A percentile compares a stretch with the other conserved stretches of the same genome.
phyloP scores from a whole-genome alignment of 1,140 invertebrate species.

The Drosophila funebris region DNA sequence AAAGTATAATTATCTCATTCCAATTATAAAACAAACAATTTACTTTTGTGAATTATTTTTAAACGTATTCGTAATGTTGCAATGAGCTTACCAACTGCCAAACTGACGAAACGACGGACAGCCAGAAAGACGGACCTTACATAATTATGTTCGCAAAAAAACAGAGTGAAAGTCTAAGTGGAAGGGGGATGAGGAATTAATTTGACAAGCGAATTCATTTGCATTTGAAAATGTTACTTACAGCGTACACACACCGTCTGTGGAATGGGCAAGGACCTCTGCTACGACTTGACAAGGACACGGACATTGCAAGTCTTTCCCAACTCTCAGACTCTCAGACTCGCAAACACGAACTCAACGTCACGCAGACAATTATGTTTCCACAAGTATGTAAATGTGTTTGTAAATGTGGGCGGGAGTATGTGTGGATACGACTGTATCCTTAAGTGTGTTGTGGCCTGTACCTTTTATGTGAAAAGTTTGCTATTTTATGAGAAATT shows the following conservation, averaged over 20 bases:
- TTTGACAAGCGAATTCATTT: constrained; percentile 54
- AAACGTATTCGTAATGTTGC: constrained; percentile 24
- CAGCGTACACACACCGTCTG: background rate
- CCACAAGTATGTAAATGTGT: constrained; percentile 55
- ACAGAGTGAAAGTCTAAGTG: background rate
- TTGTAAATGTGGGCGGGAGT: constrained; percentile 23
- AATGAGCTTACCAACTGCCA: constrained; percentile 2
- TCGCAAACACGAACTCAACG: constrained; percentile 14
- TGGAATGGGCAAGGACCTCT: background rate
- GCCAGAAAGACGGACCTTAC: background rate
- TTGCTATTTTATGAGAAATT: constrained; percentile 58
- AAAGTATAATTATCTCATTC: constrained; percentile 23
- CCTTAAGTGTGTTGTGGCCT: constrained; percentile 35
- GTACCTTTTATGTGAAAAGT: constrained; percentile 63
- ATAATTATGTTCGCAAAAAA: background rate
- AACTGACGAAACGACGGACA: background rate
- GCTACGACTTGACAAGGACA: constrained; percentile 12
- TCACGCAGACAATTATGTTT: constrained; percentile 59
- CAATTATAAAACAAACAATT: constrained; percentile 37
- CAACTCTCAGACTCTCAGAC: constrained; percentile 14
- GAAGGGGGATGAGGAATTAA: constrained; percentile 26
- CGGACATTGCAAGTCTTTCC: constrained; percentile 34
- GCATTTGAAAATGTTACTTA: constrained; percentile 58
- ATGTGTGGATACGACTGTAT: constrained; percentile 18
- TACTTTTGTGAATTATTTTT: constrained; percentile 27